Evolutionary conservation across 2,888 invertebrate genomes (phyloP), one percentile per base, ranked within the genome.

Genomic region (Lysandra coridon): DNA sequence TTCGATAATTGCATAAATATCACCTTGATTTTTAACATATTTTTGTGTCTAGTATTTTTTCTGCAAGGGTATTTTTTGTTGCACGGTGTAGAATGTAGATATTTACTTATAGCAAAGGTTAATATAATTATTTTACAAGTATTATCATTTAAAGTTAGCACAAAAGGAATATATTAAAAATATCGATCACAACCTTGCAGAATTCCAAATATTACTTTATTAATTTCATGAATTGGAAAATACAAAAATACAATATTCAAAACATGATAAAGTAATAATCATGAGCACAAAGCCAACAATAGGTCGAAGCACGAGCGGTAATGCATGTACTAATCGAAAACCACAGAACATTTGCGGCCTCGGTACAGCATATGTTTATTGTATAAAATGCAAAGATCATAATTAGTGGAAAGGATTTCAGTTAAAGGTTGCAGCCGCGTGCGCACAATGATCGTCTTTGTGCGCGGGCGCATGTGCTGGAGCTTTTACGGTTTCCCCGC

Each of bases 401-500:
- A 91, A 92, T 92, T 91, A 91, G 84, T 83, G 81, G 83, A 86
- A 86, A 86, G 82, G 85, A 87, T 84, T 84, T 83, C 84, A 85
- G 84, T 87, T 88, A 87, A 86, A 86, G 85, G 84, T 83, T 81
- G 86, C 89, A 89, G 76, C 76, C 49, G 75, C 49, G 75, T 49
- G 75, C 82, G 83, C 83, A 88, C 88, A 82, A 83, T 84, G 82
- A 83, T 86, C 86, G 80, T 83, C 83, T 83, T 84, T 83, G 82
- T 83, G 80, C 79, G 83, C 75, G 75, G 81, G 79, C 79, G 81
- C 83, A 83, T 87, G 85, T 85, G 83, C 84, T 81, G 84, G 86
- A 91, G 89, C 93, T 93, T 93, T 90, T 93, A 92, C 90, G 93
- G 93, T 92, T 93, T 93, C 93, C 84, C 85, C 82, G 81, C 88